A percentile compares a stretch with the other conserved stretches of the same genome.
These are phyloP conservation scores for Blastobasis lacticolella DNA, from an alignment of 2,888 invertebrate species.

Conservation along the genomic window DNA sequence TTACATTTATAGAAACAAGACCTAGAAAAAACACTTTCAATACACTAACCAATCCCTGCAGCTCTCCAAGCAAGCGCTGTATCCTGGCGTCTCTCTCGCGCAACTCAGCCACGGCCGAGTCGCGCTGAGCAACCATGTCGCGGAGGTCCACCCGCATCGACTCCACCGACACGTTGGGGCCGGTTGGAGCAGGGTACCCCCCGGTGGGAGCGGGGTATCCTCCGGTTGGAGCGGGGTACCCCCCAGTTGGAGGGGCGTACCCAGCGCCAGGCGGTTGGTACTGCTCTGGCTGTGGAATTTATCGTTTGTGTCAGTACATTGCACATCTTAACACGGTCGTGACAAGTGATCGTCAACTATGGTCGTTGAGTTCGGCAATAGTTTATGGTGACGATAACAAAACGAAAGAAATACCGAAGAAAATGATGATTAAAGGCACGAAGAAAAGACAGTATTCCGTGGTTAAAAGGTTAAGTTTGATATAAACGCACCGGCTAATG, in stretches of 20 bases:
- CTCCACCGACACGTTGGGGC: constrained; percentile 33
- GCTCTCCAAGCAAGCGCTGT: constrained; percentile 78
- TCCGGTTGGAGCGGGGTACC: not conserved
- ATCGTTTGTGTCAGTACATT: constrained; percentile 1
- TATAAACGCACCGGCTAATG: too few relatives aligned
- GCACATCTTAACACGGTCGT: not conserved
- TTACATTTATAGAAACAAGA: not conserved
- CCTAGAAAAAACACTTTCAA: not conserved
- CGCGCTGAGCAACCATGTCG: constrained; percentile 50
- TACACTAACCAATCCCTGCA: constrained; percentile 74
- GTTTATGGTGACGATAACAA: too few relatives aligned
- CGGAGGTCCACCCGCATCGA: constrained; percentile 52
- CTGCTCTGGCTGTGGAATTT: constrained; percentile 13
- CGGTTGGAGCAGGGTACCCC: constrained; percentile 10
- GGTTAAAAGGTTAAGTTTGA: too few relatives aligned
- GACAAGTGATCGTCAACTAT: not conserved
- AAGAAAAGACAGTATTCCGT: too few relatives aligned
- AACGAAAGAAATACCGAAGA: too few relatives aligned
- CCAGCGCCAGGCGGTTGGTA: constrained; percentile 4
- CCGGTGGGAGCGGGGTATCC: constrained; percentile 1
- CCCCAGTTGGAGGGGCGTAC: too few relatives aligned
- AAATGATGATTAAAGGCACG: too few relatives aligned
- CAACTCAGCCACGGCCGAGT: constrained; percentile 46
- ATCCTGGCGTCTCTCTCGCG: constrained; percentile 76
- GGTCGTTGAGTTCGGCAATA: too few relatives aligned